phyloP scores from a whole-genome alignment of 92 coral and sea anemone species.

The Palythoa grandis region DNA sequence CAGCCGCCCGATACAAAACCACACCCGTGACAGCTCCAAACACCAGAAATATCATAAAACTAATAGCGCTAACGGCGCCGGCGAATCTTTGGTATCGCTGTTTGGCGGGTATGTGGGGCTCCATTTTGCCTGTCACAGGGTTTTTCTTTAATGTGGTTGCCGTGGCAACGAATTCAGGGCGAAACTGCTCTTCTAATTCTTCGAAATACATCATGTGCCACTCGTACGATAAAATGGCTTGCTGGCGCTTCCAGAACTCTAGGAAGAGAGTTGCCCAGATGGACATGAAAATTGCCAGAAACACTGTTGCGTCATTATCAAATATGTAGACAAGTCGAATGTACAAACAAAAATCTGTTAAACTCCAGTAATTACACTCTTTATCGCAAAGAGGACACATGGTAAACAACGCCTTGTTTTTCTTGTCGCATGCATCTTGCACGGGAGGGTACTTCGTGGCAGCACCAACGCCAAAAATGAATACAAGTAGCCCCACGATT shows the following conservation, averaged over 20 bases:
- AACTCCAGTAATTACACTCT: slow-evolving; percentile 72
- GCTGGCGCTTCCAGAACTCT: slow-evolving; percentile 96
- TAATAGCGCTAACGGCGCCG: slow-evolving; percentile 67
- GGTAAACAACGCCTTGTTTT: slow-evolving; percentile 23
- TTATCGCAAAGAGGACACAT: slow-evolving; percentile 30
- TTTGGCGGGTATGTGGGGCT: slow-evolving; percentile 75
- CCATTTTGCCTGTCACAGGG: slow-evolving; percentile 78
- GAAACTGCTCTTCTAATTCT: slow-evolving; percentile 88
- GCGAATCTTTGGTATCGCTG: slow-evolving; percentile 75
- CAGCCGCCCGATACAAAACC: slow-evolving; percentile 90
- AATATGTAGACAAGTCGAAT: slow-evolving; percentile 77
- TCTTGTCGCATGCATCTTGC: slow-evolving; percentile 8
- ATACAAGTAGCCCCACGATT: slow-evolving; percentile 73
- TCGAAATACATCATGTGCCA: slow-evolving; percentile 98
- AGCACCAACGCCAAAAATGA: slow-evolving; percentile 3
- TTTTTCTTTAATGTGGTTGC: slow-evolving; percentile 77
- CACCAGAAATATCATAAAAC: slow-evolving; percentile 80
- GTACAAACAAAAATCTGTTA: slow-evolving; percentile 71
- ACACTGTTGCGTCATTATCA: slow-evolving; percentile 85
- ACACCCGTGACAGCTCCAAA: slow-evolving; percentile 86
- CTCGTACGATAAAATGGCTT: slow-evolving; percentile 83
- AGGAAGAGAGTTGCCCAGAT: slow-evolving; percentile 96
- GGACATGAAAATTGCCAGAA: slow-evolving; percentile 92
- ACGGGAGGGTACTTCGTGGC: background rate
- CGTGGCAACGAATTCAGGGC: slow-evolving; percentile 87